Conservation (phyloP, 2,888 invertebrate species). For the Troides aeacus region DNA sequence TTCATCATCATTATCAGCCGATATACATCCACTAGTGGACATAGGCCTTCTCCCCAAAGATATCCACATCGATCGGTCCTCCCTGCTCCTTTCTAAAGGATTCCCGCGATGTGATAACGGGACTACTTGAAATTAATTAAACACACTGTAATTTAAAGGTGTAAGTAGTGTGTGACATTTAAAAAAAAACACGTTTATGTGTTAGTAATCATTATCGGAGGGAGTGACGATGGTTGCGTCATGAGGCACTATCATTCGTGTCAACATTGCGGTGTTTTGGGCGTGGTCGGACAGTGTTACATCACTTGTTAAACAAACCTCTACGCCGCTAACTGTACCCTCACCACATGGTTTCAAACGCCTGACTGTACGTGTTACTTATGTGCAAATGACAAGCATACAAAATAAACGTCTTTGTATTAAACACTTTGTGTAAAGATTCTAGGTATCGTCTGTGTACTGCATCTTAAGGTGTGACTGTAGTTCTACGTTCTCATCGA, state of each 20-base stretch:
- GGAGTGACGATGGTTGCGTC: constrained; percentile 42
- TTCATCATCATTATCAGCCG: too few species aligned
- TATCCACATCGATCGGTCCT: too few species aligned
- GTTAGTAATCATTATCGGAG: constrained; percentile 1
- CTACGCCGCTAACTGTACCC: constrained; percentile 21
- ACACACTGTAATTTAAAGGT: too few species aligned
- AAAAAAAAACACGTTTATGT: too few species aligned
- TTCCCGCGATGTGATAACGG: too few species aligned
- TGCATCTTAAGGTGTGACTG: too few species aligned
- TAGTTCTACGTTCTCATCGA: too few species aligned
- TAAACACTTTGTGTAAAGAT: constrained; percentile 3
- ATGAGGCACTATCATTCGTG: constrained; percentile 36
- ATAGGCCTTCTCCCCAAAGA: too few species aligned
- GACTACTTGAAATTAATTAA: too few species aligned
- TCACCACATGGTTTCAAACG: constrained; percentile 13
- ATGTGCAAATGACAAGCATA: not conserved
- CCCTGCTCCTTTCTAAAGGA: too few species aligned
- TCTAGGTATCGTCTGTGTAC: not conserved
- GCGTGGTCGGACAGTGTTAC: constrained; percentile 46
- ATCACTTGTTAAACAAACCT: constrained; percentile 40
- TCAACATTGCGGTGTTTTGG: constrained; percentile 43
- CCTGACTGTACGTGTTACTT: not conserved
- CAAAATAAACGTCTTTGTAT: constrained; percentile 3
- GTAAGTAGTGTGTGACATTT: too few species aligned
- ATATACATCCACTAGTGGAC: too few species aligned